Percentiles rank a stretch among this genome's conserved stretches.
phyloP scores from a whole-genome alignment of 2,797 vertebrate genomes.

The Allobates femoralis region DNA sequence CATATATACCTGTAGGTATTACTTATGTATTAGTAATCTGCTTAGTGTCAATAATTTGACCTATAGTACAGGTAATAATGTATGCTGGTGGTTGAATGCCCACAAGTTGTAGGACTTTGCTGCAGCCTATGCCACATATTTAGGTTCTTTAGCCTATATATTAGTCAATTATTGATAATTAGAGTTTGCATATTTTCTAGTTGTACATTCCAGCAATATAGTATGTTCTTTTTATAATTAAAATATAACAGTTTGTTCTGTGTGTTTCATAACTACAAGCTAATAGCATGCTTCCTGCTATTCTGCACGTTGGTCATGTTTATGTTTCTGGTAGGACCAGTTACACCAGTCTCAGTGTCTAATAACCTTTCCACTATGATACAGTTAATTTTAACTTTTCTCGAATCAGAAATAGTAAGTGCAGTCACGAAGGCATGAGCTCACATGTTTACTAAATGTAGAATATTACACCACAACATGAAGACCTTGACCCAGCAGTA shows the following conservation, averaged over 20 bases:
- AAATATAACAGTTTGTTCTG: neutral
- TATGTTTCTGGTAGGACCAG: neutral
- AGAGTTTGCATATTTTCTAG: neutral
- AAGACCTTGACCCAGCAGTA: neutral
- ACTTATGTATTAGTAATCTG: no score
- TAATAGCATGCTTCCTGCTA: neutral
- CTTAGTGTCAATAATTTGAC: no score
- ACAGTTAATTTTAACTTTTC: constrained; percentile 23
- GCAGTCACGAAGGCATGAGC: constrained; percentile 5
- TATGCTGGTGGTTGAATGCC: no score
- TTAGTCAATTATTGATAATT: neutral
- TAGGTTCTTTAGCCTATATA: no score
- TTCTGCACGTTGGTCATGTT: neutral
- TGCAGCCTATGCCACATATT: neutral
- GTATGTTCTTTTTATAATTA: neutral
- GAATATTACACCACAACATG: neutral
- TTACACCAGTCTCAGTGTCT: neutral
- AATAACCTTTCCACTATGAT: neutral
- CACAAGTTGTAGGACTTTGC: neutral
- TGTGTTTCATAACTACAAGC: no score
- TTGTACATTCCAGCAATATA: neutral
- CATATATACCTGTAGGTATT: no score
- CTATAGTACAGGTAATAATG: no score
- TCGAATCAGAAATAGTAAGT: constrained; percentile 14
- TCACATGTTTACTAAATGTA: constrained; percentile 23